Evolutionary conservation across 2,888 invertebrate species (phyloP).

Genomic region (Escarpia spicata): DNA sequence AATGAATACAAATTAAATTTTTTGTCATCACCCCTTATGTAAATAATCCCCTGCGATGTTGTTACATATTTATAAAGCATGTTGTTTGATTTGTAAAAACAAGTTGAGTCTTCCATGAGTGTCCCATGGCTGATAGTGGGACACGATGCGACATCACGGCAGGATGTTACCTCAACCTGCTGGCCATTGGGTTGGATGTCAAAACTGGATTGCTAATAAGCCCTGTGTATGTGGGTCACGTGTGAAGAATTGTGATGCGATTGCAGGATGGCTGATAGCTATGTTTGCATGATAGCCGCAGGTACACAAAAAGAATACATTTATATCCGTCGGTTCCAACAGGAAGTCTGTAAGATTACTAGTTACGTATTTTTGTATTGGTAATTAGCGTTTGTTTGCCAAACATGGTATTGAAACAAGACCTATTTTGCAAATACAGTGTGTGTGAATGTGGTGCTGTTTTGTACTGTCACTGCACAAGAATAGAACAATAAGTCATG

Average conservation of each 20-base stretch:
- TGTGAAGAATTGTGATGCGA: not conserved
- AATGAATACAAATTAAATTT: not conserved
- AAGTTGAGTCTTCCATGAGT: not conserved
- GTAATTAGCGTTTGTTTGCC: not conserved
- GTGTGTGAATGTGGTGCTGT: not conserved
- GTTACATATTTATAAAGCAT: constrained; percentile 13
- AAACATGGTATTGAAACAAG: not conserved
- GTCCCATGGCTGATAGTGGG: not conserved
- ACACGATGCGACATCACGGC: not conserved
- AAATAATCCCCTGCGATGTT: not conserved
- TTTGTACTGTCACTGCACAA: not conserved
- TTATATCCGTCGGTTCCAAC: not conserved
- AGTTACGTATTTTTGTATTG: not conserved
- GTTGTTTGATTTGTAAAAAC: not conserved
- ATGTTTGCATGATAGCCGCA: not conserved
- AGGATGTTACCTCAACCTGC: not conserved
- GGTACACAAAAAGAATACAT: not conserved
- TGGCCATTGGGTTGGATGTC: not conserved
- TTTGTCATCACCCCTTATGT: not conserved
- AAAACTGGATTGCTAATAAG: not conserved
- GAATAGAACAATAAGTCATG: not conserved
- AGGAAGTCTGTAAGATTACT: not conserved
- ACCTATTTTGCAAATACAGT: not conserved
- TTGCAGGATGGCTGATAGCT: not conserved
- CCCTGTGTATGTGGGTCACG: not conserved